A percentile compares a stretch with the other conserved stretches of the same genome.
Evolutionary conservation across 2,888 invertebrate genomes (phyloP).

Genomic region (Himalopsyche kuldschensis): DNA sequence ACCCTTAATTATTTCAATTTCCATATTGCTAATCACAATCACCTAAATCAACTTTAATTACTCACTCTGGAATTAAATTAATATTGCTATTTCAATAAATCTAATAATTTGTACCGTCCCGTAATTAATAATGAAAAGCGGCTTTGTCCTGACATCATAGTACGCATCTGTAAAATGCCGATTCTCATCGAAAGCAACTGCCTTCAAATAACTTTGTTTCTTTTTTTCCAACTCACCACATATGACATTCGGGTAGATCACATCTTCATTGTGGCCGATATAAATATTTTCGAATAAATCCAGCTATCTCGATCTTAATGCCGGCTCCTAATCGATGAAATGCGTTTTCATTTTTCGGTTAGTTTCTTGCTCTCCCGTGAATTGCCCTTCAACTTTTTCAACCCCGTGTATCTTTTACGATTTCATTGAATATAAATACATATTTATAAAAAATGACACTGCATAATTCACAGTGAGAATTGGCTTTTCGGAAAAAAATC

Average conservation of each 20-base stretch:
- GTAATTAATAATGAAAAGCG: background rate
- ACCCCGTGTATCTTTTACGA: background rate
- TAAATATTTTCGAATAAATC: background rate
- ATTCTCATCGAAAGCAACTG: background rate
- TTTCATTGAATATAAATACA: no score
- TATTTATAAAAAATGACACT: no score
- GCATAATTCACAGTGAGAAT: no score
- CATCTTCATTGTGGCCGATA: background rate
- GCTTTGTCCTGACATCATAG: background rate
- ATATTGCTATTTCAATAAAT: no score
- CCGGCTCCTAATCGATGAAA: background rate
- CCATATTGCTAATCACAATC: no score
- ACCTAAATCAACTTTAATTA: no score
- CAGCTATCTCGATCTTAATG: background rate
- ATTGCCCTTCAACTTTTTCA: background rate
- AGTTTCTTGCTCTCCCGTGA: background rate
- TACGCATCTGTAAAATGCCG: background rate
- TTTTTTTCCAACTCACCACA: background rate
- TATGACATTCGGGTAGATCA: background rate
- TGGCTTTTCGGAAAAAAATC: no score
- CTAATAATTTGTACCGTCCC: background rate
- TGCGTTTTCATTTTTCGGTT: background rate
- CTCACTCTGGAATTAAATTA: no score
- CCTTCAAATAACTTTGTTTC: background rate
- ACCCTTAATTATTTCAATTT: no score